Conservation (phyloP, 1,140 invertebrate species). For the Ostrea denselamellosa region DNA sequence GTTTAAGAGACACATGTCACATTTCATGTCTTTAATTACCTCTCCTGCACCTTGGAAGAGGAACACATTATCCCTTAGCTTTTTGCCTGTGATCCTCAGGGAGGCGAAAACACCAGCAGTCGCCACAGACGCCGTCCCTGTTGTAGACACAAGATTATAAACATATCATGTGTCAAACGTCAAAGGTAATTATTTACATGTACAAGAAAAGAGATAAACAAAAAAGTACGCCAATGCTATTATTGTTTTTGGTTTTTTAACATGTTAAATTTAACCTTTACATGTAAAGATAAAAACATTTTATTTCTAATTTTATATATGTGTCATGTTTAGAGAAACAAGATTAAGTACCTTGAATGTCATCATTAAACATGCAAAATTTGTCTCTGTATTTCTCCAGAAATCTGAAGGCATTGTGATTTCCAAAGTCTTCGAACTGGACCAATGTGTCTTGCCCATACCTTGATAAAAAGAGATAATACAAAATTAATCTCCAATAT, state of each 20-base stretch:
- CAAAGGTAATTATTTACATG: not conserved
- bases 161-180: not conserved
- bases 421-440: conserved; percentile 80
- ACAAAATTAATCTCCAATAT: not conserved
- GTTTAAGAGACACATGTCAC: too few relatives aligned
- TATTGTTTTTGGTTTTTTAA: too few relatives aligned
- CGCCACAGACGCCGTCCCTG: conserved; percentile 79
- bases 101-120: conserved; percentile 75
- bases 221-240: too few relatives aligned
- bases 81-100: conserved; percentile 73
- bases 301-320: not conserved
- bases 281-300: not conserved
- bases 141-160: conserved; percentile 19
- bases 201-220: too few relatives aligned
- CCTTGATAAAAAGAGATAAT: conserved; percentile 62
- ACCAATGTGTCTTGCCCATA: conserved; percentile 77
- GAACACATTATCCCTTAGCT: conserved; percentile 74
- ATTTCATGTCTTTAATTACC: conserved; percentile 59
- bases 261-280: not conserved
- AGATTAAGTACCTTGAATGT: conserved; percentile 77
- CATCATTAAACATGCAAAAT: conserved; percentile 80
- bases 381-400: conserved; percentile 76
- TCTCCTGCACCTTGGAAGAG: conserved; percentile 79
- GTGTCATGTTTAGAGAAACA: not conserved
- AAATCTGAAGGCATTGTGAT: conserved; percentile 78